Evolutionary conservation across 2,113 vertebrate species (phyloP).

Genomic region (Corynorhinus townsendii): DNA sequence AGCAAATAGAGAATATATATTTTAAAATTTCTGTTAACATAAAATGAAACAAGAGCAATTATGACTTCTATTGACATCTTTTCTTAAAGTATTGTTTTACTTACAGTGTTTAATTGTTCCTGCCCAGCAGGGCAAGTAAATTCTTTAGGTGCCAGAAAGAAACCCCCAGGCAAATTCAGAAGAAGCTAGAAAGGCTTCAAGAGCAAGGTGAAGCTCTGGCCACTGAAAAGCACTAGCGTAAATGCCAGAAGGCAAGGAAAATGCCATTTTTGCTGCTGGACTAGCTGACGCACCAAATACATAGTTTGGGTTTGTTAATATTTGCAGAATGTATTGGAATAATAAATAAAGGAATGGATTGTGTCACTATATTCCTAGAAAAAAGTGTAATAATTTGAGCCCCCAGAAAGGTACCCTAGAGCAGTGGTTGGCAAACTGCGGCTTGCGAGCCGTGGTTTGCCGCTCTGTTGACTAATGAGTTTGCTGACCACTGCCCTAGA

Average conservation of each 20-base stretch:
- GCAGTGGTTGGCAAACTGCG: no score
- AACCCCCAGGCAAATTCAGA: not conserved
- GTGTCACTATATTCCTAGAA: not conserved
- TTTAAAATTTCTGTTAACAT: slow-evolving; percentile 5
- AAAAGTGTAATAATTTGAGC: not conserved
- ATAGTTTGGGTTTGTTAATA: not conserved
- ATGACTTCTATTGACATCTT: not conserved
- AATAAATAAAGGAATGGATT: not conserved
- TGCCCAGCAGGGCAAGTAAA: not conserved
- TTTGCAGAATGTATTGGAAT: not conserved
- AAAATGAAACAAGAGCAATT: slow-evolving; percentile 31
- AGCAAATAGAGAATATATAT: not conserved
- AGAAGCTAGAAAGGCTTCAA: not conserved
- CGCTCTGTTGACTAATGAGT: no score
- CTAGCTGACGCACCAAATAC: not conserved
- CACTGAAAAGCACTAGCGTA: not conserved
- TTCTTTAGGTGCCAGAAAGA: not conserved
- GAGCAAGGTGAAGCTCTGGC: not conserved
- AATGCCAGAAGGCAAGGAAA: not conserved
- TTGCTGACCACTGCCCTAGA: not conserved
- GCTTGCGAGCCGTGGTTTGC: no score
- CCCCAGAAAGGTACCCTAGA: not conserved
- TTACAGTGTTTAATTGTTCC: not conserved
- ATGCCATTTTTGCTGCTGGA: not conserved
- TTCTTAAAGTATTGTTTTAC: not conserved